Percentiles rank a stretch among this genome's conserved stretches.
Conservation (phyloP, 1,140 invertebrate species). For the Glossosoma conforme region DNA sequence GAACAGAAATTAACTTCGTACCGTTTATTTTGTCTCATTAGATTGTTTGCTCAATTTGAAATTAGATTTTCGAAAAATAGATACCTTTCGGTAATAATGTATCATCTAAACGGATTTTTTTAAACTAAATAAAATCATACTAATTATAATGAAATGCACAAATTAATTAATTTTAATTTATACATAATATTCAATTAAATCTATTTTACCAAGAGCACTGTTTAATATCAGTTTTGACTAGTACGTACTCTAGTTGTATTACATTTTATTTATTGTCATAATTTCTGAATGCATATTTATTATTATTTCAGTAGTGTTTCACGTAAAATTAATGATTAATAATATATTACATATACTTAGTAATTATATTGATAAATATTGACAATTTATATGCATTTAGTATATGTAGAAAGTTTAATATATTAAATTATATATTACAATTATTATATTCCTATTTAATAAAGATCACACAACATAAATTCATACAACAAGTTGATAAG, state of each 20-base stretch:
- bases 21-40: constrained; percentile 1
- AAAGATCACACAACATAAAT: constrained; percentile 2
- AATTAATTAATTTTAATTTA: background rate
- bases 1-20: too few relatives aligned
- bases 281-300: background rate
- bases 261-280: background rate
- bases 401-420: constrained; percentile 14
- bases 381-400: constrained; percentile 22
- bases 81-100: too few relatives aligned
- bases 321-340: constrained; percentile 1
- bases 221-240: background rate
- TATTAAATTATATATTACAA: constrained; percentile 5
- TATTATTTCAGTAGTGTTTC: too few relatives aligned
- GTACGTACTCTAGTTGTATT: background rate
- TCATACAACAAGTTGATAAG: constrained; percentile 21
- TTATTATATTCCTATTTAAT: constrained; percentile 19
- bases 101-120: too few relatives aligned
- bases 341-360: background rate
- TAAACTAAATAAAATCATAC: too few relatives aligned
- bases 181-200: background rate
- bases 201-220: background rate
- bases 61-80: too few relatives aligned
- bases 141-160: constrained; percentile 2
- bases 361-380: constrained; percentile 13
- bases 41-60: background rate